These are phyloP conservation scores for Chrysotoxum bicinctum DNA, from an alignment of 2,888 invertebrate genomes.

Conservation along the genomic window DNA sequence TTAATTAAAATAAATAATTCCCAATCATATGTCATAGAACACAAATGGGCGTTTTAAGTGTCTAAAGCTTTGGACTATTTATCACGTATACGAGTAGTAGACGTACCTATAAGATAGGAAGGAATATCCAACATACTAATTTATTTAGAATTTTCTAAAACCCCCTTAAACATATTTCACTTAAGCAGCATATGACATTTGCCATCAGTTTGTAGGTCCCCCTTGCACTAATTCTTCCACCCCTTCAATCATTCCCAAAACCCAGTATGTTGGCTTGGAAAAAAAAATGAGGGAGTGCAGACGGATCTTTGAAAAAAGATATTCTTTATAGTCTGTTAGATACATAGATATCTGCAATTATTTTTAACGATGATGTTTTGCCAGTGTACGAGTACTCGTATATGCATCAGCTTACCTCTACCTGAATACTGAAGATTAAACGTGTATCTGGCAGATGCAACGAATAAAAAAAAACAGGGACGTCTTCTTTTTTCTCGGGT, in stretches of 20 bases:
- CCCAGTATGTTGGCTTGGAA: not conserved
- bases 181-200: conserved; percentile 15
- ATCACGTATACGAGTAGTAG: conserved; percentile 13
- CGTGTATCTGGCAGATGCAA: conserved; percentile 41
- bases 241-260: not conserved
- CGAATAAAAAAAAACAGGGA: not conserved
- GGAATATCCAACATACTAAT: conserved; percentile 8
- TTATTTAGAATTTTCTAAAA: not conserved
- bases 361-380: conserved; percentile 67
- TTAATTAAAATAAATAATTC: conserved; percentile 72
- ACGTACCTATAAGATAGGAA: conserved; percentile 7
- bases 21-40: conserved; percentile 58
- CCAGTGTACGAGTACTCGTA: not conserved
- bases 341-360: conserved; percentile 68
- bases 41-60: conserved; percentile 67
- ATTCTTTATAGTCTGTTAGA: conserved; percentile 45
- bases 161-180: not conserved
- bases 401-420: not conserved
- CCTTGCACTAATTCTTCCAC: not conserved
- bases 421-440: not conserved
- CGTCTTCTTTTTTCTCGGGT: conserved; percentile 7
- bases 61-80: conserved; percentile 63
- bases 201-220: not conserved
- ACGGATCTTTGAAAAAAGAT: conserved; percentile 35
- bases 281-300: not conserved